Evolutionary conservation across 2,888 invertebrate genomes (phyloP).

Genomic region (Ennomos quercinarius): DNA sequence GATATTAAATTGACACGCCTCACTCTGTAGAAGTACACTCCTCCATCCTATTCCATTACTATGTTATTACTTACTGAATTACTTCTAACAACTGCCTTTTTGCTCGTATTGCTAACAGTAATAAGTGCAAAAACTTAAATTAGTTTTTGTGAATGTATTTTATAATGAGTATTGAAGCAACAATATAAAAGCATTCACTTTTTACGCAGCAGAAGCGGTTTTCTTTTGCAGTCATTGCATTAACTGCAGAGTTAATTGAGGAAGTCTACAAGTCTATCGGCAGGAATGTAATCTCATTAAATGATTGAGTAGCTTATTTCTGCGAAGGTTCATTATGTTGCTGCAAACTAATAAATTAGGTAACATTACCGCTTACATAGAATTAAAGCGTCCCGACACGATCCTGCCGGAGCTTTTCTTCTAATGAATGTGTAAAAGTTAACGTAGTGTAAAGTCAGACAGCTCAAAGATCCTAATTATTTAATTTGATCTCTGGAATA

Average conservation of each 20-base stretch:
- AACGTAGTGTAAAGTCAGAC: too few species aligned
- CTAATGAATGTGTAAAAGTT: slow-evolving; percentile 1
- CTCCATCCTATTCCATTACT: slow-evolving; percentile 66
- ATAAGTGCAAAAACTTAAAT: slow-evolving; percentile 44
- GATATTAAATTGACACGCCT: slow-evolving; percentile 83
- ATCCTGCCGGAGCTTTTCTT: slow-evolving; percentile 22
- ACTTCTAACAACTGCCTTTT: slow-evolving; percentile 44
- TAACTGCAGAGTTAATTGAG: slow-evolving; percentile 45
- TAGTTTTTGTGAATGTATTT: slow-evolving; percentile 2
- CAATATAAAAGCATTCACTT: slow-evolving; percentile 33
- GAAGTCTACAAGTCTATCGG: slow-evolving; percentile 51
- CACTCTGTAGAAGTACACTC: slow-evolving; percentile 55
- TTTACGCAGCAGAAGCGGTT: slow-evolving; percentile 27
- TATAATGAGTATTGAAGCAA: slow-evolving; percentile 23
- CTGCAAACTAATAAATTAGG: slow-evolving; percentile 25
- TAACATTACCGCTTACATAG: slow-evolving; percentile 10
- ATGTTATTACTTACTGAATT: slow-evolving; percentile 54
- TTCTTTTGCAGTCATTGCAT: slow-evolving; percentile 34
- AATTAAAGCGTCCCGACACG: background rate
- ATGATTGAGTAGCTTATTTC: slow-evolving; percentile 49
- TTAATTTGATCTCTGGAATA: too few species aligned
- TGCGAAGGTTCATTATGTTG: slow-evolving; percentile 27
- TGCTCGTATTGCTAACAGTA: slow-evolving; percentile 34
- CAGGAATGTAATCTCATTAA: slow-evolving; percentile 49
- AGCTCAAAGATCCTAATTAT: too few species aligned